These are phyloP conservation scores for Malurus leucopterus DNA, from an alignment of 2,797 vertebrate species.

Conservation along the genomic window DNA sequence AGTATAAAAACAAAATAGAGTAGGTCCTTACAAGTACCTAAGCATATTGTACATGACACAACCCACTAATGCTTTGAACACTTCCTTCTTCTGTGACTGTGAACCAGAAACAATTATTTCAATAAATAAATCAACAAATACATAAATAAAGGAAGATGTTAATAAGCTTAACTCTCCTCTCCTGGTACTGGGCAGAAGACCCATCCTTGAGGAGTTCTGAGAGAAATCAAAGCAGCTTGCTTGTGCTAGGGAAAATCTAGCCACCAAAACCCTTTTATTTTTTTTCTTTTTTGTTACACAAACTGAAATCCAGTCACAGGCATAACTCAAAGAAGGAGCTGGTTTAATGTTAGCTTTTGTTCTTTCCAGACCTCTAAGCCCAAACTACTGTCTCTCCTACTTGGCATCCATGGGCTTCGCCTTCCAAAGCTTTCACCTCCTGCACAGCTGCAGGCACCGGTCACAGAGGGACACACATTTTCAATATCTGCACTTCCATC, in stretches of 20 bases:
- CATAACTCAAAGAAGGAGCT: not conserved
- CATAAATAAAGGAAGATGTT: not conserved
- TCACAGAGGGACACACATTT: accelerated
- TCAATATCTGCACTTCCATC: not conserved
- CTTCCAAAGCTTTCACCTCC: not conserved
- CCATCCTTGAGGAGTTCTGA: not conserved
- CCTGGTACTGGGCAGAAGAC: not conserved
- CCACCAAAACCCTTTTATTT: not conserved
- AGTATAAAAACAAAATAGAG: not conserved
- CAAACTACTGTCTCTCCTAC: not conserved
- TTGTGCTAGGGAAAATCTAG: not conserved
- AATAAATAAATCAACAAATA: not conserved
- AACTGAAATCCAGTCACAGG: not conserved
- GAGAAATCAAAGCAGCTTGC: not conserved
- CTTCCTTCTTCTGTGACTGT: not conserved
- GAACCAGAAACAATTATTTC: not conserved
- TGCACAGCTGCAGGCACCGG: not conserved
- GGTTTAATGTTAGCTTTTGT: not conserved
- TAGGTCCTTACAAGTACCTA: not conserved
- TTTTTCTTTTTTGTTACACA: not conserved
- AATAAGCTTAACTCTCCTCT: not conserved
- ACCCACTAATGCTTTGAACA: not conserved
- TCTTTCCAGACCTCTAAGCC: not conserved
- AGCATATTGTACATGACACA: not conserved
- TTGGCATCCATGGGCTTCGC: accelerated